phyloP scores from a whole-genome alignment of 2,797 vertebrate species.

The Gallinago solitaria region DNA sequence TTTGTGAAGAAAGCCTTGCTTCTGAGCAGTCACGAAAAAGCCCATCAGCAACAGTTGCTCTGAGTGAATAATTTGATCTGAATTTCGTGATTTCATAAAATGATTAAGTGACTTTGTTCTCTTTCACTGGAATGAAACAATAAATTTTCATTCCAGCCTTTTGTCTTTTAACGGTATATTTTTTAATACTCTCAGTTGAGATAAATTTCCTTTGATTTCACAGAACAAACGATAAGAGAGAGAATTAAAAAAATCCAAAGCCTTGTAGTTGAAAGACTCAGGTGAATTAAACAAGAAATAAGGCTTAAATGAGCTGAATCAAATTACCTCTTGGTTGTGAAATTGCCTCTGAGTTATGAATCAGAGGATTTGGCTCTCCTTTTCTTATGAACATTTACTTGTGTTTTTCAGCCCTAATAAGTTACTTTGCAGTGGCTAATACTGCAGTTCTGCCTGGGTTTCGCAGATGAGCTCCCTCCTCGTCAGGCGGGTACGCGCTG shows the following conservation, averaged over 20 bases:
- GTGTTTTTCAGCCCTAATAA: slow-evolving; percentile 33
- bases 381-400: slow-evolving; percentile 56
- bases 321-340: slow-evolving; percentile 57
- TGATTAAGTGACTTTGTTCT: slow-evolving; percentile 60
- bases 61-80: slow-evolving; percentile 50
- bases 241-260: slow-evolving; percentile 33
- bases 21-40: slow-evolving; percentile 7
- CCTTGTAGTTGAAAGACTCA: slow-evolving; percentile 34
- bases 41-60: slow-evolving; percentile 18
- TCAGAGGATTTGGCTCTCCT: slow-evolving; percentile 18
- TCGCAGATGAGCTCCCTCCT: not conserved
- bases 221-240: not conserved
- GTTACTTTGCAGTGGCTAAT: slow-evolving; percentile 2
- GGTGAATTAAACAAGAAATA: slow-evolving; percentile 45
- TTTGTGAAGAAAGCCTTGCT: not conserved
- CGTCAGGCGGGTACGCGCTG: not conserved
- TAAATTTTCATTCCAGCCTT: slow-evolving; percentile 51
- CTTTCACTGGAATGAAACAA: slow-evolving; percentile 64
- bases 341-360: slow-evolving; percentile 31
- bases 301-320: slow-evolving; percentile 57
- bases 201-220: slow-evolving; percentile 71
- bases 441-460: not conserved
- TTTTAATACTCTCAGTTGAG: slow-evolving; percentile 58
- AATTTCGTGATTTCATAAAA: slow-evolving; percentile 63
- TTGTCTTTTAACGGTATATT: slow-evolving; percentile 53